Conservation (phyloP, 2,797 vertebrate genomes). For the Sphenodon punctatus region DNA sequence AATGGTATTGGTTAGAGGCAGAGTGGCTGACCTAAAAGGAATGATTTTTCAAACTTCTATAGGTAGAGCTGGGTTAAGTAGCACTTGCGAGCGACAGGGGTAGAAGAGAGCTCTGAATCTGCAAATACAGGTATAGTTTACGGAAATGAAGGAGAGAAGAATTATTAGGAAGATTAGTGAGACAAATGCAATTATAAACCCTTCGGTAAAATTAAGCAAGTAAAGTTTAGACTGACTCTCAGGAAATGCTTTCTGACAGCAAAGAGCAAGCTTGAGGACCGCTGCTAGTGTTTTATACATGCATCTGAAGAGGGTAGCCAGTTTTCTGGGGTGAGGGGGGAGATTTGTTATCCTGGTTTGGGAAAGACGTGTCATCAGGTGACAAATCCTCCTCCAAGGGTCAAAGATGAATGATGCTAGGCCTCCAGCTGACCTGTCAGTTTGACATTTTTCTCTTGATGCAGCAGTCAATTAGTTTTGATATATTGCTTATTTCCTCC, state of each 20-base stretch:
- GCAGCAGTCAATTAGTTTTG: background rate
- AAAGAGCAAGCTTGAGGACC: background rate
- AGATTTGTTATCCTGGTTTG: background rate
- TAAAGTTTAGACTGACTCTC: background rate
- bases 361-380: background rate
- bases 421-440: background rate
- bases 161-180: background rate
- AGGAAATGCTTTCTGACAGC: background rate
- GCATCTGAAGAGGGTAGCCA: too few relatives aligned
- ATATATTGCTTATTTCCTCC: background rate
- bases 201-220: background rate
- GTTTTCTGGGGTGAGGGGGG: too few relatives aligned
- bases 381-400: background rate
- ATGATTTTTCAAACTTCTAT: background rate
- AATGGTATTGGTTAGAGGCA: background rate
- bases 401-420: background rate
- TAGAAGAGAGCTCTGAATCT: conserved; percentile 2
- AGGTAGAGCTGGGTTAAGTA: background rate
- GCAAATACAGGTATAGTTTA: background rate
- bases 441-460: background rate
- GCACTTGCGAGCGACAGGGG: too few relatives aligned
- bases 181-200: too few relatives aligned
- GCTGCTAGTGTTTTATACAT: too few relatives aligned
- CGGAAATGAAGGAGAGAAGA: background rate
- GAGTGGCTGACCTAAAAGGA: background rate